A percentile compares a stretch with the other conserved stretches of the same genome.
Evolutionary conservation across 2,113 vertebrate species (phyloP).

Genomic region (Vicugna pacos): DNA sequence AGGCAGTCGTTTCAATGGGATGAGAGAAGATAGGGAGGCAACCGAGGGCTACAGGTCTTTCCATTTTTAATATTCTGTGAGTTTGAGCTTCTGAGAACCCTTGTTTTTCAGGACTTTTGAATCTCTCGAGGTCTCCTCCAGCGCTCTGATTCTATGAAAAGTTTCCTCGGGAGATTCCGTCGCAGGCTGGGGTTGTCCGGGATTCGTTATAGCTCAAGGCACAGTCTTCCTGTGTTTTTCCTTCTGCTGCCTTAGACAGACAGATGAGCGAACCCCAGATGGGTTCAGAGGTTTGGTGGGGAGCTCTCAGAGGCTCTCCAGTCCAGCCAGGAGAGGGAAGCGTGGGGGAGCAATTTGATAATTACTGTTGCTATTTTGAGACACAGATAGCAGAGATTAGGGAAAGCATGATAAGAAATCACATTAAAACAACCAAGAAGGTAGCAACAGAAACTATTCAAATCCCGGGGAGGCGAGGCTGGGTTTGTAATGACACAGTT

Average conservation of each 20-base stretch:
- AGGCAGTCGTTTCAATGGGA: background rate
- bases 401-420: slow-evolving; percentile 33
- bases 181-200: background rate
- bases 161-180: background rate
- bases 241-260: slow-evolving; percentile 47
- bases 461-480: background rate
- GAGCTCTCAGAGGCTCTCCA: background rate
- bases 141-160: background rate
- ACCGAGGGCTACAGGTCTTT: background rate
- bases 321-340: slow-evolving; percentile 1
- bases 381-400: slow-evolving; percentile 27
- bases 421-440: background rate
- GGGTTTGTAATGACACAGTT: background rate
- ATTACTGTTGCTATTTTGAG: slow-evolving; percentile 69
- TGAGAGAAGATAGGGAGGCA: background rate
- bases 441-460: background rate
- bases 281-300: slow-evolving; percentile 42
- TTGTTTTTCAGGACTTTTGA: background rate
- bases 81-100: background rate
- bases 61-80: background rate
- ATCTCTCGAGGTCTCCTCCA: background rate
- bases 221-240: background rate
- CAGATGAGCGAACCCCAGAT: background rate
- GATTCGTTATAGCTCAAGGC: background rate
- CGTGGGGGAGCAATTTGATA: background rate